Base-by-base conservation (phyloP, 2,888 invertebrate genomes). In the Cenopis cana region DNA sequence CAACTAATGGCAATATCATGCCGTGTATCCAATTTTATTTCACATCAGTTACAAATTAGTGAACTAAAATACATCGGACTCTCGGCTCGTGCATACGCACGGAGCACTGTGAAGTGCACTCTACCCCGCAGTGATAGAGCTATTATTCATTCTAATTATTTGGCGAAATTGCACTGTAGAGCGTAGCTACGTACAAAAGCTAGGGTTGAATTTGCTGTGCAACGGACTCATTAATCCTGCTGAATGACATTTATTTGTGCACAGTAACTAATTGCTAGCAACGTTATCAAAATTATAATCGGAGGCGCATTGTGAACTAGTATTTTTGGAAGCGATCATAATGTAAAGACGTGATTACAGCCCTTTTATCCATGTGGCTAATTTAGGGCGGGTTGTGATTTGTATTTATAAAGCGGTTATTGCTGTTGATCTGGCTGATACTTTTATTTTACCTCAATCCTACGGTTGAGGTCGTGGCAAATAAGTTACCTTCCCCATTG, bases 231-330 rank as follows among this genome's bases (percentile, higher is more conserved):
- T 69, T 69, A 67, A 66, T 60, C 60, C 20, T 29, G 36, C 41
- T 49, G 17, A 66, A 66, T 60, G 55, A 54, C 54, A 60, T 65
- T 66, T 60, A 70, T 66, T 66, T 70, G 54, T 55, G 41, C 33
- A 18, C 41, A 24, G 70, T 46, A 69, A 59, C 55, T 46, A 70
- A 70, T 70, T 59, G 59, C 52, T 36, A 70, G 11, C 46, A 49
- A 36, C 36, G 17, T 54, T 70, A 70, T 66, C 70, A 54, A 55
- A 59, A 46, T 59, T 60, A 33, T 56, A 49, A 62, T 62, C 49
- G 29, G 55, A 41, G n/a, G 41, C 9, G 38, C 50, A 36, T n/a
- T 50, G 11, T 12, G 11, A 18, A 36, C 50, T 20, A n/a, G n/a
- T n/a, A 52, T 20, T 52, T 62, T 62, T 36, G 14, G 36, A 18